phyloP scores from a whole-genome alignment of 1,140 invertebrate species.

The Notospermus geniculatus region DNA sequence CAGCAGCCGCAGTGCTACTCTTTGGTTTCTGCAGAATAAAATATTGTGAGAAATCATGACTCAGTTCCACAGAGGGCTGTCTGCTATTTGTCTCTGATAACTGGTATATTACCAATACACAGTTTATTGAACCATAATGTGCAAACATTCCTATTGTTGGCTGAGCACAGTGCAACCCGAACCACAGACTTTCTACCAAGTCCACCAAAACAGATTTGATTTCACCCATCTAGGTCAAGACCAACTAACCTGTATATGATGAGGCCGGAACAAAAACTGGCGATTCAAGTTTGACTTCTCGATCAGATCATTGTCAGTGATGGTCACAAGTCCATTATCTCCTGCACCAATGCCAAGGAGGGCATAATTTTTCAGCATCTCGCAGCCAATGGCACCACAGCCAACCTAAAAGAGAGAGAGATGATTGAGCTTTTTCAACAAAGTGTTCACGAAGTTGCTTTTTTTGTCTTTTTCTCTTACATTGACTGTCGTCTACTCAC shows the following conservation, averaged over 20 bases:
- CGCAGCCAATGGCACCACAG: slow-evolving; percentile 98
- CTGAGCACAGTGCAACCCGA: too few species aligned
- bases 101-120: too few species aligned
- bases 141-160: too few species aligned
- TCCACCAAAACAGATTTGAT: too few species aligned
- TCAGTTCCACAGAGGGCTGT: too few species aligned
- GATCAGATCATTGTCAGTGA: slow-evolving; percentile 99
- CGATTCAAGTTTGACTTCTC: slow-evolving; percentile 98
- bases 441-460: too few species aligned
- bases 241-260: slow-evolving; percentile 52
- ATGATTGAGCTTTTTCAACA: background rate
- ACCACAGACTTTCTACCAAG: too few species aligned
- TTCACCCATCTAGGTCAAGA: too few species aligned
- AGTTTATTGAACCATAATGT: too few species aligned
- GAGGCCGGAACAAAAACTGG: slow-evolving; percentile 91
- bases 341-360: slow-evolving; percentile 89
- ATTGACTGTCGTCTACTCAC: slow-evolving; percentile 35
- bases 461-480: background rate
- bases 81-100: too few species aligned
- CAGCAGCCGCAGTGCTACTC: slow-evolving; percentile 51
- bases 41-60: slow-evolving; percentile 9
- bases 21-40: slow-evolving; percentile 49
- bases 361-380: slow-evolving; percentile 97
- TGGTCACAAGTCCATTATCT: slow-evolving; percentile 56
- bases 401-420: slow-evolving; percentile 61